phyloP scores from a whole-genome alignment of 2,797 vertebrate genomes.

The Meriones psammophilus region DNA sequence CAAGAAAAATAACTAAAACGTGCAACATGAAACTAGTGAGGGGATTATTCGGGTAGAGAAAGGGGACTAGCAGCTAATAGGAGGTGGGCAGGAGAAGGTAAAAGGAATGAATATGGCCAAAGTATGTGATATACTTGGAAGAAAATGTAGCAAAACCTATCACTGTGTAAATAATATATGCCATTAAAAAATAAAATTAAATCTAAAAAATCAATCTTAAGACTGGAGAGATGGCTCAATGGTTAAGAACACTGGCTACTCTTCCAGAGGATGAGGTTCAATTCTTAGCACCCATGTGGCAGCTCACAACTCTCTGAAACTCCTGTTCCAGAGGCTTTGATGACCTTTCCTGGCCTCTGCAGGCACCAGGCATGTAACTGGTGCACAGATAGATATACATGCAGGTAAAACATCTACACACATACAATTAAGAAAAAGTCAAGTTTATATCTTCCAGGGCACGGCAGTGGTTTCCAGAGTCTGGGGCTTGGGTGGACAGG shows the following conservation, averaged over 20 bases:
- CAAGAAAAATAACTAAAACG: not conserved
- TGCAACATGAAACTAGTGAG: not conserved
- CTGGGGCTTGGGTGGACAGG: too few species aligned
- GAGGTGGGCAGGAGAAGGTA: not conserved
- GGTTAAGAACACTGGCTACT: not conserved
- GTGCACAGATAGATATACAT: too few species aligned
- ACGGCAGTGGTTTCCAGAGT: not conserved
- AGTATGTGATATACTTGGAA: not conserved
- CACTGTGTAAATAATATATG: not conserved
- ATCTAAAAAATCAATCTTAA: not conserved
- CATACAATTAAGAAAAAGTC: not conserved
- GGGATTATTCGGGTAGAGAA: not conserved
- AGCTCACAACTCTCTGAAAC: not conserved
- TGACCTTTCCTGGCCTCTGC: not conserved
- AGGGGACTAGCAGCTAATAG: too few species aligned
- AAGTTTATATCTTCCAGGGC: not conserved
- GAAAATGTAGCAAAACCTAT: not conserved
- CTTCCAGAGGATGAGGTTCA: not conserved
- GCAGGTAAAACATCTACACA: not conserved
- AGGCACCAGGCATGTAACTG: not conserved
- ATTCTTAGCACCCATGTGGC: not conserved
- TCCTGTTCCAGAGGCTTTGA: not conserved
- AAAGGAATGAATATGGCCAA: too few species aligned
- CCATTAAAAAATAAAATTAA: not conserved
- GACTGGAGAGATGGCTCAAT: not conserved